Conservation (phyloP, 2,888 invertebrate genomes). For the Caenorhabditis imperialis region DNA sequence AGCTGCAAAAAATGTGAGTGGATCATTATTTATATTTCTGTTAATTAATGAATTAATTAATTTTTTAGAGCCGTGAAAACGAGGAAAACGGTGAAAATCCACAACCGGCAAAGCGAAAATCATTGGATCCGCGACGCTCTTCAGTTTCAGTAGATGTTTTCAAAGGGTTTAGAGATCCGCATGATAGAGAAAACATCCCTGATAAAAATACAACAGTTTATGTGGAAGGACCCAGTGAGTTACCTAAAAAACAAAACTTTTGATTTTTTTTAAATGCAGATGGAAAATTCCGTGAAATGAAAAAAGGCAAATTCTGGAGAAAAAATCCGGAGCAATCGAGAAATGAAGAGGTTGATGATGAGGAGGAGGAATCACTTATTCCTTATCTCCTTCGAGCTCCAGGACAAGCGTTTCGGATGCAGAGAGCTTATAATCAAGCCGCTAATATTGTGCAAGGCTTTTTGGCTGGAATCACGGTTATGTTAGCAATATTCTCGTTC, state of each 20-base stretch:
- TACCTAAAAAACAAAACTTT: background rate
- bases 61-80: slow-evolving; percentile 22
- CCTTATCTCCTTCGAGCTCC: slow-evolving; percentile 20
- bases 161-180: slow-evolving; percentile 40
- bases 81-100: background rate
- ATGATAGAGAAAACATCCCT: slow-evolving; percentile 28
- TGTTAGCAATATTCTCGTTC: slow-evolving; percentile 65
- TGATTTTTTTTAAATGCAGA: background rate
- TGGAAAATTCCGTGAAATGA: slow-evolving; percentile 45
- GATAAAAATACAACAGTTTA: slow-evolving; percentile 27
- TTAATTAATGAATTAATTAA: background rate
- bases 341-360: slow-evolving; percentile 9
- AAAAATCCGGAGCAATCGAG: background rate
- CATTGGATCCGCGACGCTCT: slow-evolving; percentile 32
- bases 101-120: slow-evolving; percentile 2
- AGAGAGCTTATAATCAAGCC: slow-evolving; percentile 27
- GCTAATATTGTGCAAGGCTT: slow-evolving; percentile 59
- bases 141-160: slow-evolving; percentile 44
- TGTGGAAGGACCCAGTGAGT: slow-evolving; percentile 38
- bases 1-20: slow-evolving; percentile 23
- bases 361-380: slow-evolving; percentile 28
- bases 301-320: slow-evolving; percentile 34
- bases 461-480: slow-evolving; percentile 66
- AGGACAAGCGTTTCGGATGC: slow-evolving; percentile 28
- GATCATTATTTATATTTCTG: background rate